Evolutionary conservation across 1,140 invertebrate species (phyloP), one percentile per base, ranked within the genome.

Genomic region (Hirudo medicinalis): DNA sequence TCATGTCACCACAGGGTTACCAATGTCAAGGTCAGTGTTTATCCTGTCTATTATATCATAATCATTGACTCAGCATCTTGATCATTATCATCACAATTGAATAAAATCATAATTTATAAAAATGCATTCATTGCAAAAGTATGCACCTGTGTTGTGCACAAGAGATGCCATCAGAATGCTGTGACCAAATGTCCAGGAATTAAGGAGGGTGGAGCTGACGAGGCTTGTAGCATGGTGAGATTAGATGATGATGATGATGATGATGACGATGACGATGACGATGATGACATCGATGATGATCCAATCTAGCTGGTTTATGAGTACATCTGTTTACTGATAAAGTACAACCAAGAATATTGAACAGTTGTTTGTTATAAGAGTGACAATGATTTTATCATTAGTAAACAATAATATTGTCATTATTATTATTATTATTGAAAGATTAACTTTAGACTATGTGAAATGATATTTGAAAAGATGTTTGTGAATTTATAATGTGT

Each of bases 131-230:
- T 67, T 70, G 77, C 78, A 85, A 90, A 3, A 84, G 83, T 97
- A 72, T 98, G 94, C 83, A 97, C 94, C 54, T 95, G 92, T 83
- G 94, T 97, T 77, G 93, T 97, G 76, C 94, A 97, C 85, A 97
- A 98, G 82, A 86, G 93, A 81, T 98, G 94, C 82, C 94, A 98
- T 84, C 87, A 89, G 76, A 88, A 89, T 78, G 76, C 80, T 77
- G 82, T 82, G 85, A 88, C 76, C 84, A 92, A 83, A 79, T 97
- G 77, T 86, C 94, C 94, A 3, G 80, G 93, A 73, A 92, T 93
- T 87, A 92, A 91, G 83, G 85, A 87, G 75, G 76, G 74, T 17
- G 54, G 74, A 13, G 76, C 76, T 72, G 83, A 83, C 71, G 91
- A 92, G 76, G 83, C 83, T 76, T 75, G 63, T 70, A 15, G 71